These are phyloP conservation scores for Hydrotaea diabolus DNA, from an alignment of 2,888 invertebrate genomes.

Conservation along the genomic window DNA sequence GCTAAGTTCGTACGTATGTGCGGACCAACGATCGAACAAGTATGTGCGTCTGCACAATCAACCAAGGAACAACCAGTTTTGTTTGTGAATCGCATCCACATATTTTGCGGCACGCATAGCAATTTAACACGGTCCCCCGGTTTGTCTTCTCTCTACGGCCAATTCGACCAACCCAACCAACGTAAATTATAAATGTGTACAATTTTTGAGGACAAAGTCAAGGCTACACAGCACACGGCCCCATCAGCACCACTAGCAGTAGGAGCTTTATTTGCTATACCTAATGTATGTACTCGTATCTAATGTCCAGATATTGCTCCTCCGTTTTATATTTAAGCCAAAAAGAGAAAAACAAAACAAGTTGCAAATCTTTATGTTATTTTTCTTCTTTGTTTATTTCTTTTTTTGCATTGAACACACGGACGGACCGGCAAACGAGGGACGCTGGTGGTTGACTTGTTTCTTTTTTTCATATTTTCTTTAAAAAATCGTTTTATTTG, in stretches of 20 bases:
- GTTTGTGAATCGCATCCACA: constrained; percentile 22
- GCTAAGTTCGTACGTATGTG: too few species aligned
- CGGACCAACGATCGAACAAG: neutral
- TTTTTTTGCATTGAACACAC: neutral
- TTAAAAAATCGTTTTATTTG: constrained; percentile 1
- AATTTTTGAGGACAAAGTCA: constrained; percentile 44
- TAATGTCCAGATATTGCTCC: constrained; percentile 29
- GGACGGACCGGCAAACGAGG: too few species aligned
- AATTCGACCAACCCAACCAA: neutral
- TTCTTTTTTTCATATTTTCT: neutral
- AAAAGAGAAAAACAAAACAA: constrained; percentile 10
- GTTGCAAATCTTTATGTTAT: constrained; percentile 32
- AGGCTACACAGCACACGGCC: constrained; percentile 21
- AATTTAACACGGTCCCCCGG: constrained; percentile 10
- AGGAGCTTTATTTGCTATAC: neutral
- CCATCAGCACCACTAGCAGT: neutral
- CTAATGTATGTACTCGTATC: constrained; percentile 11
- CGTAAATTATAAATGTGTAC: constrained; percentile 27
- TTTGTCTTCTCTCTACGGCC: constrained; percentile 12
- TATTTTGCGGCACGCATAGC: constrained; percentile 32
- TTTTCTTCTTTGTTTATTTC: neutral
- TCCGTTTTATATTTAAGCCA: neutral
- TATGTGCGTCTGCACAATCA: neutral
- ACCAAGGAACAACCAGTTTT: constrained; percentile 26
- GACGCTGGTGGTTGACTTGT: constrained; percentile 2